Evolutionary conservation across 2,888 invertebrate genomes (phyloP).

Genomic region (Nephrotoma flavescens): DNA sequence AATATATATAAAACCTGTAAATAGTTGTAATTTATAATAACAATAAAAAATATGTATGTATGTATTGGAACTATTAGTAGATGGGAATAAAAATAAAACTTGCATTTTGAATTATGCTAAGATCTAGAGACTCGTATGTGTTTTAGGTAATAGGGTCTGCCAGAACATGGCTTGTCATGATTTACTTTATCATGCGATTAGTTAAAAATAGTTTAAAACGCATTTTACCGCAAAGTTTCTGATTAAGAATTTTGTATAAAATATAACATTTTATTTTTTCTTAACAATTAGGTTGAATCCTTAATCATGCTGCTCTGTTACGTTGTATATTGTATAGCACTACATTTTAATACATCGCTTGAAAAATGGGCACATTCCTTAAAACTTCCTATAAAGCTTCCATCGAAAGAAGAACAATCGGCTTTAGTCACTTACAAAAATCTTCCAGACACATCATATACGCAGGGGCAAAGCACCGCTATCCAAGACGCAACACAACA

Average conservation of each 20-base stretch:
- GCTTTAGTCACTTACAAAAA: constrained; percentile 47
- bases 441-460: constrained; percentile 30
- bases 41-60: neutral
- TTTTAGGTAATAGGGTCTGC: no score
- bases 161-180: no score
- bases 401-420: constrained; percentile 48
- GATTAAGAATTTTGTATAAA: neutral
- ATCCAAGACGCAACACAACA: constrained; percentile 25
- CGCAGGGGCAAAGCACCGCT: constrained; percentile 20
- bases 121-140: no score
- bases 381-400: constrained; percentile 63
- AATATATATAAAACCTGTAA: neutral
- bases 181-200: neutral
- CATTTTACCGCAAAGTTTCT: neutral
- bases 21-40: neutral
- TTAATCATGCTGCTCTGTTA: constrained; percentile 77
- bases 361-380: constrained; percentile 73
- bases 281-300: constrained; percentile 61
- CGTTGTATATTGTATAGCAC: constrained; percentile 68
- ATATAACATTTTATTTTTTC: neutral
- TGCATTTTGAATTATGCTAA: no score
- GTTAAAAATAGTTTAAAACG: neutral
- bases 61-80: neutral
- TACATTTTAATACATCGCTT: constrained; percentile 65
- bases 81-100: no score